Evolutionary conservation across 2,888 invertebrate species (phyloP).

Genomic region (Zaprionus bogoriensis): DNA sequence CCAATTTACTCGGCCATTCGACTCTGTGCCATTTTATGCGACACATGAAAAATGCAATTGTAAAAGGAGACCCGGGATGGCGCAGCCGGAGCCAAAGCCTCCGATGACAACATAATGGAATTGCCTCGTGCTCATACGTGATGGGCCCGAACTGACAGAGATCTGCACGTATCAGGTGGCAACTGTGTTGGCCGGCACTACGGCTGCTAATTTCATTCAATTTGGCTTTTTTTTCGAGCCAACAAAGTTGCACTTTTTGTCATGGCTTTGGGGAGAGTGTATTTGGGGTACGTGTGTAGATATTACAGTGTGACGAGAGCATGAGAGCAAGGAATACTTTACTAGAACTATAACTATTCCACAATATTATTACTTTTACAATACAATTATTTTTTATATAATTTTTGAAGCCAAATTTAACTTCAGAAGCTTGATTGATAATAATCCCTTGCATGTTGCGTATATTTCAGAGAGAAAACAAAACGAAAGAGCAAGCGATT

Average conservation of each 20-base stretch:
- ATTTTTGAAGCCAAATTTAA: too few relatives aligned
- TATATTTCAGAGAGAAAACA: too few relatives aligned
- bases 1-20: conserved; percentile 14
- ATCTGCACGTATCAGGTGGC: conserved; percentile 12
- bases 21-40: conserved; percentile 16
- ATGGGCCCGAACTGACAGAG: conserved; percentile 13
- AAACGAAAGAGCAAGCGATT: too few relatives aligned
- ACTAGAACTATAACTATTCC: too few relatives aligned
- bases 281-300: too few relatives aligned
- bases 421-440: too few relatives aligned
- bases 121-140: conserved; percentile 12
- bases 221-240: neutral
- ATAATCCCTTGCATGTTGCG: too few relatives aligned
- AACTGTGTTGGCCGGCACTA: neutral
- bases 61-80: neutral
- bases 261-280: too few relatives aligned
- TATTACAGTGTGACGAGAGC: too few relatives aligned
- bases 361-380: too few relatives aligned
- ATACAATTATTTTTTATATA: too few relatives aligned
- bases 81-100: conserved; percentile 8
- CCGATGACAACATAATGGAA: conserved; percentile 29
- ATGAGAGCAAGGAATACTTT: too few relatives aligned
- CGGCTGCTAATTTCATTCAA: neutral
- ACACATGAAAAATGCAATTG: conserved; percentile 32
- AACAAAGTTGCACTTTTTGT: neutral